phyloP scores from a whole-genome alignment of 2,797 vertebrate genomes.

The Lagodon rhomboides region DNA sequence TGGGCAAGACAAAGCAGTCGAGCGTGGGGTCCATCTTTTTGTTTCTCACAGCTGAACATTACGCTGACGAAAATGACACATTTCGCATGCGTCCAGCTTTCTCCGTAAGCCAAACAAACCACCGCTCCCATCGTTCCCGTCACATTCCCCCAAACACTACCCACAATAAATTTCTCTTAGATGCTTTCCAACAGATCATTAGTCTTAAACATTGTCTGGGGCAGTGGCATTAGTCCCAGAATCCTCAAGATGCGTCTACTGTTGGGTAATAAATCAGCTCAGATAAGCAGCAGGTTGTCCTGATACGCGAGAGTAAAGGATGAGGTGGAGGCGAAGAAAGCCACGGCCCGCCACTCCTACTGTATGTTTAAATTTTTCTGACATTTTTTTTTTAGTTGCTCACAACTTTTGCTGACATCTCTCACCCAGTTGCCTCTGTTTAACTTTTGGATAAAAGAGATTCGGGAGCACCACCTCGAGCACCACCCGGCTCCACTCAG shows the following conservation, averaged over 20 bases:
- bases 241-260: neutral
- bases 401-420: neutral
- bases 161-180: slow-evolving; percentile 5
- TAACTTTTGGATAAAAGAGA: slow-evolving; percentile 10
- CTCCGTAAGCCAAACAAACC: slow-evolving; percentile 36
- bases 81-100: neutral
- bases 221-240: neutral
- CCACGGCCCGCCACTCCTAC: slow-evolving; percentile 1
- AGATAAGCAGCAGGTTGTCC: slow-evolving; percentile 2
- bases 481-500: slow-evolving; percentile 14
- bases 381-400: neutral
- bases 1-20: slow-evolving; percentile 9
- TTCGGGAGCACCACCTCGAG: slow-evolving; percentile 7
- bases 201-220: slow-evolving; percentile 7
- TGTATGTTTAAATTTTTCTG: slow-evolving; percentile 7
- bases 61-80: neutral
- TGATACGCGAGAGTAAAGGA: slow-evolving; percentile 18
- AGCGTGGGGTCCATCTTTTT: slow-evolving; percentile 42
- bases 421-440: neutral
- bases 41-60: neutral
- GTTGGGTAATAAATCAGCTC: slow-evolving; percentile 1
- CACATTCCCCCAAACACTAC: slow-evolving; percentile 16
- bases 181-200: slow-evolving; percentile 38
- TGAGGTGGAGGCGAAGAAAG: slow-evolving; percentile 21
- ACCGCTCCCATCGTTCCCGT: slow-evolving; percentile 17